phyloP scores from a whole-genome alignment of 2,888 invertebrate genomes.

The Entomobrya proxima region DNA sequence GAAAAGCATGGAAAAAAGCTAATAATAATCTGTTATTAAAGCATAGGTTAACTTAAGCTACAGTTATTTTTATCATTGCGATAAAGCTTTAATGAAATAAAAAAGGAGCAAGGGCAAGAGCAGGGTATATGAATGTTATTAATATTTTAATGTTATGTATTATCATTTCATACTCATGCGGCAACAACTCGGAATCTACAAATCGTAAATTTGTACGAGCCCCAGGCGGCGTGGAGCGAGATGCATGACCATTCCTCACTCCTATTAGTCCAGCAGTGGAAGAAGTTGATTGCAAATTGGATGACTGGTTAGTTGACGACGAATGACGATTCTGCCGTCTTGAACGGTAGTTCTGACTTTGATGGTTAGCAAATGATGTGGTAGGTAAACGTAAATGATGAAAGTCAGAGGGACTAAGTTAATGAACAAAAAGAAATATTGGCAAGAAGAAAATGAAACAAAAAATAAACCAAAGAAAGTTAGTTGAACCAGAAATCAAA shows the following conservation, averaged over 20 bases:
- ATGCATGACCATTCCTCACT: constrained; percentile 2
- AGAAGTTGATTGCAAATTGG: constrained; percentile 9
- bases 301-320: neutral
- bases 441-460: constrained; percentile 10
- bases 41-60: too few species aligned
- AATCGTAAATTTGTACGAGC: constrained; percentile 69
- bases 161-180: constrained; percentile 70
- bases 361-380: constrained; percentile 36
- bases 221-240: constrained; percentile 31
- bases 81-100: neutral
- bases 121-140: neutral
- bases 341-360: constrained; percentile 9
- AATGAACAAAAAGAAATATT: neutral
- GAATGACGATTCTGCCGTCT: constrained; percentile 21
- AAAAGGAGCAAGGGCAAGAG: neutral
- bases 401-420: constrained; percentile 3
- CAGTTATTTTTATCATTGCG: neutral
- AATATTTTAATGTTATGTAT: neutral
- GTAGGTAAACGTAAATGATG: constrained; percentile 16
- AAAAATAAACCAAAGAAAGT: constrained; percentile 21
- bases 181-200: constrained; percentile 61
- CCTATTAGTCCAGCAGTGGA: constrained; percentile 16
- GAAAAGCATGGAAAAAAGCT: neutral
- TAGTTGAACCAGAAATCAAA: constrained; percentile 12
- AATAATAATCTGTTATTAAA: neutral